These are phyloP conservation scores for Bellardia pandia DNA, from an alignment of 2,888 invertebrate species.

Conservation along the genomic window DNA sequence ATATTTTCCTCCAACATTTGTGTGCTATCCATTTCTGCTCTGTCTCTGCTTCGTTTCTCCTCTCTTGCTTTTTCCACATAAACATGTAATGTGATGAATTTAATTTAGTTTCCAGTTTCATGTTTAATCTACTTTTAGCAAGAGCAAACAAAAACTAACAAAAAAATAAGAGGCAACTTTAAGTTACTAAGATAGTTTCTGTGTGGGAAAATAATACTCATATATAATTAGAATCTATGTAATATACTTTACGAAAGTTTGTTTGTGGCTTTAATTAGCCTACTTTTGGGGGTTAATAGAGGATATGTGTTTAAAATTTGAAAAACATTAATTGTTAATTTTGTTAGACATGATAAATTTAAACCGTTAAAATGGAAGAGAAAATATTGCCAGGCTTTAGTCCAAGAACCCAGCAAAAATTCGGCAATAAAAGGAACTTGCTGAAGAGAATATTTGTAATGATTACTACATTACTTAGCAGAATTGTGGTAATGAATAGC, in stretches of 20 bases:
- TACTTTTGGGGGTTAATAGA: background rate
- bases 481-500: no score
- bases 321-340: background rate
- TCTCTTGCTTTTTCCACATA: background rate
- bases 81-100: conserved; percentile 39
- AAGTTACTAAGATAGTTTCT: background rate
- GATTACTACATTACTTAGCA: no score
- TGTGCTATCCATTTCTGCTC: background rate
- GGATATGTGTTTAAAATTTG: background rate
- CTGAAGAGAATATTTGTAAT: no score
- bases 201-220: conserved; percentile 8
- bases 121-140: background rate
- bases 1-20: background rate
- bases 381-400: no score
- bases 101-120: conserved; percentile 21
- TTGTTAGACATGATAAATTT: background rate
- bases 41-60: background rate
- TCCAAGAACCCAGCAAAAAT: no score
- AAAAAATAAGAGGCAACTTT: conserved; percentile 10
- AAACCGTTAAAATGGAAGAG: no score
- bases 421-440: no score
- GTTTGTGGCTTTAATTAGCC: conserved; percentile 38
- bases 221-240: conserved; percentile 8
- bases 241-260: conserved; percentile 11
- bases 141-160: background rate